Conservation (phyloP, 2,888 invertebrate species). For the Noctua fimbriata region DNA sequence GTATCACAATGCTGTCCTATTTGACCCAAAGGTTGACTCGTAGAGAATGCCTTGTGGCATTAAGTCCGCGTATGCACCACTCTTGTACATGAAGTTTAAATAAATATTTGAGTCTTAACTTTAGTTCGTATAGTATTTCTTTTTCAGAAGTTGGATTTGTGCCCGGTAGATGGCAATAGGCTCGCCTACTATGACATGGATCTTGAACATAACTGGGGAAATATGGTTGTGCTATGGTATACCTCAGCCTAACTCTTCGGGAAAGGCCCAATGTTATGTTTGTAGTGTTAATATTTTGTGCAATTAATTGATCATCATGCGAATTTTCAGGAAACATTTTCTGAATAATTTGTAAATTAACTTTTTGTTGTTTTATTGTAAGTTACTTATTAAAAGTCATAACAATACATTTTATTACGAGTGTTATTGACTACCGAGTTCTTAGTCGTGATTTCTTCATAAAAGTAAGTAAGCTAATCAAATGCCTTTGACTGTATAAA, state of each 20-base stretch:
- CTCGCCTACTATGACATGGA: background rate
- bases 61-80: too few species aligned
- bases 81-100: too few species aligned
- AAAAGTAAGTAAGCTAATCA: conserved; percentile 43
- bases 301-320: background rate
- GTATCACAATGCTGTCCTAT: too few species aligned
- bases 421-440: conserved; percentile 30
- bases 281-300: background rate
- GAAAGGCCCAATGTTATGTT: background rate
- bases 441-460: conserved; percentile 56
- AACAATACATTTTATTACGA: conserved; percentile 2
- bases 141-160: background rate
- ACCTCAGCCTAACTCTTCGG: background rate
- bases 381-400: background rate
- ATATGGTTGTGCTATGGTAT: too few species aligned
- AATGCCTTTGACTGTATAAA: conserved; percentile 43
- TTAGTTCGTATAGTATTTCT: background rate
- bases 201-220: background rate
- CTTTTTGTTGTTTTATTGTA: background rate
- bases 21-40: too few species aligned
- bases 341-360: too few species aligned
- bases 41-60: too few species aligned
- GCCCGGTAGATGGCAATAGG: background rate
- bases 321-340: too few species aligned
- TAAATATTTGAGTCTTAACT: background rate